phyloP scores from a whole-genome alignment of 2,113 vertebrate genomes.

The Micronisus gabar region DNA sequence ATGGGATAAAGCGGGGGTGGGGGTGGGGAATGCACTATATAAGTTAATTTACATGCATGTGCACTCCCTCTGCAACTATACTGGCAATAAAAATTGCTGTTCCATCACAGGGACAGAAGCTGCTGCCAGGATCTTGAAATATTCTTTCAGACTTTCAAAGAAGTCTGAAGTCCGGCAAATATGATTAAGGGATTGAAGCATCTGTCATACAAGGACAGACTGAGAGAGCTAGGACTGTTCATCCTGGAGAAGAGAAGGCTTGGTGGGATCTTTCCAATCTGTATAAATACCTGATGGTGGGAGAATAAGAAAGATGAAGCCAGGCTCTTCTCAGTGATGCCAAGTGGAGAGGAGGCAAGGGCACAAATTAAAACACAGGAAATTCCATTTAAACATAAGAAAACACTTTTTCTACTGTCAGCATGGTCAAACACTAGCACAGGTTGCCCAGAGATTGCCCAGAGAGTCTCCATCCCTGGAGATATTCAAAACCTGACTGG shows the following conservation, averaged over 20 bases:
- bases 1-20: neutral
- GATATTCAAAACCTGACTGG: neutral
- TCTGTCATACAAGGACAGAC: neutral
- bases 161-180: neutral
- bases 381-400: neutral
- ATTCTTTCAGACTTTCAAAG: neutral
- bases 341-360: neutral
- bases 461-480: neutral
- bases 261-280: neutral
- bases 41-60: neutral
- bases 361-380: neutral
- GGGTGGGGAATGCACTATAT: accelerated
- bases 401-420: neutral
- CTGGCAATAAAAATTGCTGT: neutral
- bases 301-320: neutral
- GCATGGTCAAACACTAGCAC: neutral
- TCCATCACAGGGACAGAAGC: neutral
- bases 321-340: neutral
- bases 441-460: neutral
- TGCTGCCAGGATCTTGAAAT: neutral
- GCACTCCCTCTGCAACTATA: neutral
- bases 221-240: neutral
- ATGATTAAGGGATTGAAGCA: neutral
- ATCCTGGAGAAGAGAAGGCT: neutral
- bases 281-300: neutral